These are phyloP conservation scores for Cyphomyrus plagiostoma DNA, from an alignment of 2,113 vertebrate genomes.

Conservation along the genomic window DNA sequence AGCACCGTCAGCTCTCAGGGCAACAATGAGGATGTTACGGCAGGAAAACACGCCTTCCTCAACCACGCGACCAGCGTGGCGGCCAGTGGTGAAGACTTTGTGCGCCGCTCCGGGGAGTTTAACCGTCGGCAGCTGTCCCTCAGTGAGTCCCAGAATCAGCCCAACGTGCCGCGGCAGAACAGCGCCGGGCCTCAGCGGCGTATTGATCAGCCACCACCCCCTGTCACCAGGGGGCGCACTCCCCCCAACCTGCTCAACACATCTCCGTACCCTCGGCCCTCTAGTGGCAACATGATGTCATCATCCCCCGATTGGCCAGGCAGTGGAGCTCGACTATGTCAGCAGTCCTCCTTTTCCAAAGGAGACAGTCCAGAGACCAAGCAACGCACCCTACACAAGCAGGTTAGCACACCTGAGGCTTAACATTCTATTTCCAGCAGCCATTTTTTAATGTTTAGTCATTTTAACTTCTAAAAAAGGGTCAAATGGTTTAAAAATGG, in stretches of 20 bases:
- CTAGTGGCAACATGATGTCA: slow-evolving; percentile 79
- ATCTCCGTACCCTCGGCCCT: slow-evolving; percentile 77
- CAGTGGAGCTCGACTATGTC: slow-evolving; percentile 76
- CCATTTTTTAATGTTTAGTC: not conserved
- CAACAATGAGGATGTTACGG: slow-evolving; percentile 84
- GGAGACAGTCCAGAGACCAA: slow-evolving; percentile 93
- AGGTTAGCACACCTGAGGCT: slow-evolving; percentile 63
- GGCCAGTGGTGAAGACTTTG: slow-evolving; percentile 74
- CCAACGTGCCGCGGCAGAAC: slow-evolving; percentile 81
- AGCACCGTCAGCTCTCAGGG: slow-evolving; percentile 96
- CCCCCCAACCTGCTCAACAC: slow-evolving; percentile 78
- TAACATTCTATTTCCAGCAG: slow-evolving; percentile 24
- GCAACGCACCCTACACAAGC: slow-evolving; percentile 81
- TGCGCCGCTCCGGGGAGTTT: slow-evolving; percentile 80
- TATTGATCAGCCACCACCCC: slow-evolving; percentile 80
- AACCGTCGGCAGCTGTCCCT: slow-evolving; percentile 83
- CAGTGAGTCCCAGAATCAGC: slow-evolving; percentile 74
- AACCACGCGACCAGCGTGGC: slow-evolving; percentile 55
- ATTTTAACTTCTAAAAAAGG: not conserved
- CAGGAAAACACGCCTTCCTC: slow-evolving; percentile 65
- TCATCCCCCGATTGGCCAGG: slow-evolving; percentile 85
- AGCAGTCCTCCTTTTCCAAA: slow-evolving; percentile 91
- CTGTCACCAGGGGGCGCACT: slow-evolving; percentile 76
- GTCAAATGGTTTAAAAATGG: not conserved
- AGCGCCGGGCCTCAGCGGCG: slow-evolving; percentile 84